Conservation (phyloP, 1,140 invertebrate species). For the Oreohelix idahoensis region DNA sequence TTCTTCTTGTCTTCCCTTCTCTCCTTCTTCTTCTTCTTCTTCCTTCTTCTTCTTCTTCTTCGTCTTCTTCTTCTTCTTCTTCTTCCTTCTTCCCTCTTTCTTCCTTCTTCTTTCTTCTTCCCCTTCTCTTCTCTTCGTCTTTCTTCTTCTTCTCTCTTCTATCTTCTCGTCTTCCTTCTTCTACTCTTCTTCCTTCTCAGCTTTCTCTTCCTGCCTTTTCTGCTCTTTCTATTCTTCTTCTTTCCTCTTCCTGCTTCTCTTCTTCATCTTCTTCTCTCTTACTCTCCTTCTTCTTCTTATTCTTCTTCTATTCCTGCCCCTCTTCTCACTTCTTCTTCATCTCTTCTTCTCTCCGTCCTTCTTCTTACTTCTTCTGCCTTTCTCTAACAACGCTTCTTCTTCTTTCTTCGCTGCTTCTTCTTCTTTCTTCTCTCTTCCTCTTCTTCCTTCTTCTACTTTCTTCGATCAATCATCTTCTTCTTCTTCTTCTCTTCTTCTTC, state of each 20-base stretch:
- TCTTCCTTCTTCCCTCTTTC: neutral
- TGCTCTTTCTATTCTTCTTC: neutral
- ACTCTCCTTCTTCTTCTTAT: neutral
- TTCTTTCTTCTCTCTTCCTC: neutral
- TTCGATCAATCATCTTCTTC: neutral
- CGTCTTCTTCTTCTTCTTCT: neutral
- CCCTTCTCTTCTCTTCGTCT: neutral
- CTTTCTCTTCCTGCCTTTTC: neutral
- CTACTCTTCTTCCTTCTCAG: neutral
- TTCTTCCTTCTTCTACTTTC: neutral
- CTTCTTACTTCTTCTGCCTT: neutral
- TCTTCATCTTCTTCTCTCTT: neutral
- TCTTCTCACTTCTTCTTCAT: neutral
- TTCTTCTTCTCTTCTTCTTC: neutral
- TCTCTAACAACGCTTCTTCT: neutral
- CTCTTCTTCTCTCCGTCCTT: neutral
- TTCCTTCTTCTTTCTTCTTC: neutral
- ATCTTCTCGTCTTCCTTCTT: neutral
- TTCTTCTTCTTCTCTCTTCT: neutral
- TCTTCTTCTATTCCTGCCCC: neutral
- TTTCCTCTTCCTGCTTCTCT: neutral
- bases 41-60: neutral
- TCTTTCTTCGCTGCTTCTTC: neutral
- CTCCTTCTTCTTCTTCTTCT: neutral
- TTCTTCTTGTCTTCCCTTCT: neutral